phyloP scores from a whole-genome alignment of 2,113 vertebrate genomes.

The Campylomormyrus tamandua region DNA sequence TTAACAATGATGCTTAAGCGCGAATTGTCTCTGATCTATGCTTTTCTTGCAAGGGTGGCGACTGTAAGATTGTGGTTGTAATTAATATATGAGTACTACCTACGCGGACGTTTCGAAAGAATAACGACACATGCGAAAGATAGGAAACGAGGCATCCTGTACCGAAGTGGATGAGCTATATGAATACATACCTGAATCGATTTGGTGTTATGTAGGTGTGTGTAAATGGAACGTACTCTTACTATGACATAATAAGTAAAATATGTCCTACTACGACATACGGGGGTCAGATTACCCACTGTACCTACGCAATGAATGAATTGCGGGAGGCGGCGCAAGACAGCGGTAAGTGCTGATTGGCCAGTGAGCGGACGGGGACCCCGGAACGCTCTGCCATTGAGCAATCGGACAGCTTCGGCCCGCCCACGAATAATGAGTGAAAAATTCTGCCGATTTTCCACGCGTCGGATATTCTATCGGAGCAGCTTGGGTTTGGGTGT shows the following conservation, averaged over 20 bases:
- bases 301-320: background rate
- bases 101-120: background rate
- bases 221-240: background rate
- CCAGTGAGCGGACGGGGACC: background rate
- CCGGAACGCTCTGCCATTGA: background rate
- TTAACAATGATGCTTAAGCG: background rate
- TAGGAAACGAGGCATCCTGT: background rate
- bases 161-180: background rate
- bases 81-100: background rate
- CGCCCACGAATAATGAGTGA: background rate
- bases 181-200: background rate
- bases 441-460: background rate
- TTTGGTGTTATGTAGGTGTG: background rate
- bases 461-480: background rate
- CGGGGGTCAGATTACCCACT: background rate
- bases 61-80: background rate
- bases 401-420: background rate
- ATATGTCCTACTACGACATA: background rate
- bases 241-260: background rate
- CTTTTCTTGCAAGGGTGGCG: background rate
- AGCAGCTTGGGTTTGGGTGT: background rate
- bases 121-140: background rate
- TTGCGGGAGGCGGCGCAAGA: background rate
- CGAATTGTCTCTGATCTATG: background rate
- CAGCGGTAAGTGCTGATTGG: background rate